Base-by-base conservation (phyloP, 2,113 vertebrate species). In the Rhinoderma darwinii region DNA sequence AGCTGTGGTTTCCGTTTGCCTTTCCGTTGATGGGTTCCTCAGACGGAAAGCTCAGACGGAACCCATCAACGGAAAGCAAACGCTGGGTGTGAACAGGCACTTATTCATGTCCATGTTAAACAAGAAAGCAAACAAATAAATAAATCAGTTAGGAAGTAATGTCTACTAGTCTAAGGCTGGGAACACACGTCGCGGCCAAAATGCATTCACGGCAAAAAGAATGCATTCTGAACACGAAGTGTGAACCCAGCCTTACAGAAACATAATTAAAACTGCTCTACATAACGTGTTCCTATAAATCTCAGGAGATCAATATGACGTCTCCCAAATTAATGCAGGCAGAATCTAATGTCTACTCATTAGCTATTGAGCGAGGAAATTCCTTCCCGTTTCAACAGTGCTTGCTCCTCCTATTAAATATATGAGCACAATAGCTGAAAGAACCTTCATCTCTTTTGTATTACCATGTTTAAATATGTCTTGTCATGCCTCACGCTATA, bases 281-380 rank as follows among this genome's bases (percentile, higher is more conserved):
- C 7, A 73, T 56, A 84, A 56, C 68, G 32, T 63, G 30, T 14
- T 54, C 37, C 82, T 39, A 73, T 51, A 84, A 84, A 39, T 73
- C 82, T 35, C 68, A 35, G 63, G 39, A 68, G 70, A 68, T 83
- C 81, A 83, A 50, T 83, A 63, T 35, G 15, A 27, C 59, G 50
- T 18, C 61, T 20, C 35, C 27, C n/a, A 47, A 59, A 50, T 68
- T 32, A 30, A 50, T 30, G 59, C 27, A 35, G 27, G 6, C 27
- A 83, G 17, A 61, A 61, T 61, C 79, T 66, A 27, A 78, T 54
- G 27, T 78, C 39, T 39, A 41, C 77, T 80, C 35, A 80, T 59
- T 22, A 80, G 20, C 4, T 61, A 41, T 25, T 74, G 22, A 72
- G 44, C 47, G 20, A 79, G 76, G 50, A 37, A 25, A 56, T 35